Percentiles rank a stretch among this genome's conserved stretches.
These are phyloP conservation scores for Nothoprocta perdicaria DNA, from an alignment of 2,113 vertebrate genomes.

Conservation along the genomic window DNA sequence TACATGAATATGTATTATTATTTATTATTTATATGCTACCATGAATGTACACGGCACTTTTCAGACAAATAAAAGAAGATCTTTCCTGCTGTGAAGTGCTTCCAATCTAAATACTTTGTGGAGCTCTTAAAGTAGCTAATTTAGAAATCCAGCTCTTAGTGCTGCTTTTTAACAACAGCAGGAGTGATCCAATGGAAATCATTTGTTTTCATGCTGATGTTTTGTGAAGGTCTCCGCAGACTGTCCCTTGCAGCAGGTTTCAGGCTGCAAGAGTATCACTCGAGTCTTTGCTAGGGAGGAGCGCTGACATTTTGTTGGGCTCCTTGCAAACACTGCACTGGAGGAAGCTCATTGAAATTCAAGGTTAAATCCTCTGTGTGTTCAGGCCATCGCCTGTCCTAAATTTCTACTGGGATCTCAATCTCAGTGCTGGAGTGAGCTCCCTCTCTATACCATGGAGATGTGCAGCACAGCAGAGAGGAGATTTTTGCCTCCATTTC, in stretches of 20 bases:
- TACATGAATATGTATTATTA: not conserved
- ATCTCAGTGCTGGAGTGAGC: not conserved
- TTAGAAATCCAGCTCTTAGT: not conserved
- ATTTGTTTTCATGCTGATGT: not conserved
- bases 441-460: not conserved
- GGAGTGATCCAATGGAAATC: not conserved
- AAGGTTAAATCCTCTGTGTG: not conserved
- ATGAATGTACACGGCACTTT: not conserved
- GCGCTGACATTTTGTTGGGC: not conserved
- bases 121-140: not conserved
- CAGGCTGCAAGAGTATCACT: not conserved
- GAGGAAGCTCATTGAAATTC: not conserved
- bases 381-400: not conserved
- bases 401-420: not conserved
- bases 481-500: not conserved
- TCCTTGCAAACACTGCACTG: not conserved
- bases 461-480: not conserved
- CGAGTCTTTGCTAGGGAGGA: not conserved
- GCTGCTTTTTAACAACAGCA: not conserved
- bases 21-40: constrained; percentile 15
- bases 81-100: not conserved
- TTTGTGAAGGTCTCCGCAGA: not conserved
- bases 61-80: not conserved
- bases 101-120: not conserved
- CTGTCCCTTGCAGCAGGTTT: not conserved